A percentile compares a stretch with the other conserved stretches of the same genome.
phyloP scores from a whole-genome alignment of 2,797 vertebrate genomes.

The Halcyon leucocephala region DNA sequence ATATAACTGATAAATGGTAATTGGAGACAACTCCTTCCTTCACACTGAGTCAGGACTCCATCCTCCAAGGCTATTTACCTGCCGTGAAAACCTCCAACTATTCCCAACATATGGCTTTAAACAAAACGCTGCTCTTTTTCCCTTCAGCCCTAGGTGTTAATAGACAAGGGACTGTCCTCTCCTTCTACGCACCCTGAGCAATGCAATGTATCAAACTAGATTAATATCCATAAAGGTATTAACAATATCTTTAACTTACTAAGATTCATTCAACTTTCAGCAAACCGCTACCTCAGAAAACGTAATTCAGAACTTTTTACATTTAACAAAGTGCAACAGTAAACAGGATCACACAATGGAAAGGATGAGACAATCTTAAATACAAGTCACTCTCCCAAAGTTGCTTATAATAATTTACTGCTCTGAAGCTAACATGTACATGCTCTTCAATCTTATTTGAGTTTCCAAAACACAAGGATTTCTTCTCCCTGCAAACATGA shows the following conservation, averaged over 20 bases:
- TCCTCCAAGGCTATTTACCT: not conserved
- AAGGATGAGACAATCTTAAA: not conserved
- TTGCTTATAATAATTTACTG: not conserved
- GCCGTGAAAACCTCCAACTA: not conserved
- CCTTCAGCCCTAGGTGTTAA: not conserved
- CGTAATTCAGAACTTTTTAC: not conserved
- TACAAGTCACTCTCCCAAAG: not conserved
- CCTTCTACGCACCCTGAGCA: not conserved
- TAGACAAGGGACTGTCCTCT: not conserved
- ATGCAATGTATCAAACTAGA: not conserved
- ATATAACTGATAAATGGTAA: not conserved
- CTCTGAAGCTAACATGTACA: not conserved
- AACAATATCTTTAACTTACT: not conserved
- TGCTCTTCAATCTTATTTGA: not conserved
- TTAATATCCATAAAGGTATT: not conserved
- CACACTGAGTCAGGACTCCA: not conserved
- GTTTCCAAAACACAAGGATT: not conserved
- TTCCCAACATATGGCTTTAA: not conserved
- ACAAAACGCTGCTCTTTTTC: not conserved
- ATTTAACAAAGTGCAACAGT: not conserved
- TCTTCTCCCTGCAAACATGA: not conserved
- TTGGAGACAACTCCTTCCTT: not conserved
- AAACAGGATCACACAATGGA: not conserved
- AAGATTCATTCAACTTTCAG: not conserved
- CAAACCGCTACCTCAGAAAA: not conserved